Evolutionary conservation across 2,888 invertebrate genomes (phyloP).

Genomic region (Beris morrisii): DNA sequence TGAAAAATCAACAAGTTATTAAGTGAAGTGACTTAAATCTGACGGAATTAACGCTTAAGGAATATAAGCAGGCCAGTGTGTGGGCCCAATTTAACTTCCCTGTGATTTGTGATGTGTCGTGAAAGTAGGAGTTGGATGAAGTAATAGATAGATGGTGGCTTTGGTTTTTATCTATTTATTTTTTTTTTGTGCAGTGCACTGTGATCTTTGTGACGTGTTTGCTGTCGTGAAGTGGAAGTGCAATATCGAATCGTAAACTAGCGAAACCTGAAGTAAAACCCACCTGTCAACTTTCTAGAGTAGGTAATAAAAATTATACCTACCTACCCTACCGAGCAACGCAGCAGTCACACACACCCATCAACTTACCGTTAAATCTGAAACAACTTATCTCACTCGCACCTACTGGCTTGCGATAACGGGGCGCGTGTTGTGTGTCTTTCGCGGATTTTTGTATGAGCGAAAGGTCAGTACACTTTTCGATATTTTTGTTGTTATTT

Average conservation of each 20-base stretch:
- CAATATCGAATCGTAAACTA: background rate
- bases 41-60: background rate
- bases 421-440: background rate
- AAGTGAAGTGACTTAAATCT: too few relatives aligned
- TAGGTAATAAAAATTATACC: slow-evolving; percentile 8
- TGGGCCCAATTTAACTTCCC: background rate
- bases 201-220: background rate
- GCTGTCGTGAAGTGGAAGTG: background rate
- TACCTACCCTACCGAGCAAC: background rate
- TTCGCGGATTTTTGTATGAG: slow-evolving; percentile 14
- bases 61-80: background rate
- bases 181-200: background rate
- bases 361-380: slow-evolving; percentile 7
- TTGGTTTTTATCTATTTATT: background rate
- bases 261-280: slow-evolving; percentile 14
- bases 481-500: slow-evolving; percentile 30
- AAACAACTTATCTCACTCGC: background rate
- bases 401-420: background rate
- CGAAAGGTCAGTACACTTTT: slow-evolving; percentile 34
- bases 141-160: background rate
- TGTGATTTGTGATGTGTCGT: background rate
- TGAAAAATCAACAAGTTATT: too few relatives aligned
- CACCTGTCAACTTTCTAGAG: slow-evolving; percentile 34
- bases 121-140: background rate
- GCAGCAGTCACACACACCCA: background rate